Conservation (phyloP, 2,888 invertebrate genomes). For the Drosophila macrospina region DNA sequence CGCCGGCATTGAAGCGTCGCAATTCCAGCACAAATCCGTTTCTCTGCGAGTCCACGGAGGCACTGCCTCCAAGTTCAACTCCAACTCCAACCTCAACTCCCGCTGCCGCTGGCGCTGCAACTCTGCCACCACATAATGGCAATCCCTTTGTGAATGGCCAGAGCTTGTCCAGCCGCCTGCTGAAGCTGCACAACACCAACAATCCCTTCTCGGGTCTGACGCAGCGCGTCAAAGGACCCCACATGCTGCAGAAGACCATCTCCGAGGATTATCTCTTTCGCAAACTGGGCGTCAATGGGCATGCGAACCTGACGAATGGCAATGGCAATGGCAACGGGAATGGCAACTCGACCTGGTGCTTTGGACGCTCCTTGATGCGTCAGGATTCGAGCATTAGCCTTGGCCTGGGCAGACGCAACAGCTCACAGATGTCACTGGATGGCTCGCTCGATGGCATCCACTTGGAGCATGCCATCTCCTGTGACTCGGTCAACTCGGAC, state of each 20-base stretch:
- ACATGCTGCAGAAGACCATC: constrained; percentile 85
- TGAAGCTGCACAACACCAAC: constrained; percentile 72
- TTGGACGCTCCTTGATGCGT: constrained; percentile 81
- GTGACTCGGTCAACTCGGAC: constrained; percentile 93
- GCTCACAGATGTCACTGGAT: constrained; percentile 83
- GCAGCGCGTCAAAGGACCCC: constrained; percentile 82
- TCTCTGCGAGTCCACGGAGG: constrained; percentile 74
- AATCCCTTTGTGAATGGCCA: constrained; percentile 70
- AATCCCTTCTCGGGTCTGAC: constrained; percentile 81
- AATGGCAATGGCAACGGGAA: constrained; percentile 48
- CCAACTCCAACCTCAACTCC: not conserved
- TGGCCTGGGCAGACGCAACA: constrained; percentile 82
- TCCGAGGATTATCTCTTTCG: constrained; percentile 85
- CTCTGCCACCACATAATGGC: constrained; percentile 45
- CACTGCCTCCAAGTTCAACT: constrained; percentile 6
- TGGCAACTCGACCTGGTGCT: constrained; percentile 79
- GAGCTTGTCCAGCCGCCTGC: constrained; percentile 71
- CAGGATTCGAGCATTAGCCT: constrained; percentile 81
- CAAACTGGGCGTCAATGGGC: constrained; percentile 66
- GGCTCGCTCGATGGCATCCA: constrained; percentile 83
- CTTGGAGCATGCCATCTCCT: constrained; percentile 89
- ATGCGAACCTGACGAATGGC: constrained; percentile 36
- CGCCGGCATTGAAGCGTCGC: constrained; percentile 65
- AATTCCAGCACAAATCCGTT: constrained; percentile 84
- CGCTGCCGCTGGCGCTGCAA: not conserved